These are phyloP conservation scores for Steromphala cineraria DNA, from an alignment of 2,888 invertebrate genomes.

Conservation along the genomic window DNA sequence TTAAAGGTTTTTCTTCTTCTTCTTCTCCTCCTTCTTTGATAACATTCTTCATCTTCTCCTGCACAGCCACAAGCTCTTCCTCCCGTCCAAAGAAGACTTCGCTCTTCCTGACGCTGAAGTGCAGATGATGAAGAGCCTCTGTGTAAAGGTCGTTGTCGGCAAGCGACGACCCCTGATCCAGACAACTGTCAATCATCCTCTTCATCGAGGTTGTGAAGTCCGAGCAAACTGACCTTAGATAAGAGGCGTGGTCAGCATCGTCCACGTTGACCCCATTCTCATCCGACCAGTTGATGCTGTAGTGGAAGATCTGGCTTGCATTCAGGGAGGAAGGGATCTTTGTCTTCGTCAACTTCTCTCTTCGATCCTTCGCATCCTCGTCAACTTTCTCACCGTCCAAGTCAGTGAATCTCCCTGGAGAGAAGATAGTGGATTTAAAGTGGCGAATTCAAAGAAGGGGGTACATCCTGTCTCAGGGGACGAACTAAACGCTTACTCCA, in stretches of 20 bases:
- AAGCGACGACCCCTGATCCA: constrained; percentile 23
- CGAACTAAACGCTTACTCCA: too few relatives aligned
- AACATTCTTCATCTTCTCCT: not conserved
- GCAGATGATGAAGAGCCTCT: constrained; percentile 58
- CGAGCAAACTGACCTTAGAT: constrained; percentile 51
- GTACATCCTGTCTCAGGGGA: too few relatives aligned
- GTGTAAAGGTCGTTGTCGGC: constrained; percentile 42
- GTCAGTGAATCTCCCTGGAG: constrained; percentile 57
- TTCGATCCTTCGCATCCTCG: constrained; percentile 49
- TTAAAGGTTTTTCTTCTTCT: constrained; percentile 1
- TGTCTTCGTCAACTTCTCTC: constrained; percentile 44
- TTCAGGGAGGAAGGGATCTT: constrained; percentile 43
- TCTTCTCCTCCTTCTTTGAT: not conserved
- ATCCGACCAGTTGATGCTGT: constrained; percentile 51
- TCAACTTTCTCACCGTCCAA: constrained; percentile 45
- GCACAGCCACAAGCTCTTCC: constrained; percentile 38
- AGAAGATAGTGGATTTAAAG: too few relatives aligned
- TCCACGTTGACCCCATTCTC: constrained; percentile 37
- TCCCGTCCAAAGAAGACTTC: constrained; percentile 55
- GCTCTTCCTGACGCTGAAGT: constrained; percentile 44
- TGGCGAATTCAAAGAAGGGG: too few relatives aligned
- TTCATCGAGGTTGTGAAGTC: constrained; percentile 48
- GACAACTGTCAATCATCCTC: constrained; percentile 46
- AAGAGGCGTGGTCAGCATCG: constrained; percentile 41
- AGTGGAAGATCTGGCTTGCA: constrained; percentile 38